A percentile compares a stretch with the other conserved stretches of the same genome.
phyloP scores from a whole-genome alignment of 2,113 vertebrate species.

The Pseudonaja textilis region DNA sequence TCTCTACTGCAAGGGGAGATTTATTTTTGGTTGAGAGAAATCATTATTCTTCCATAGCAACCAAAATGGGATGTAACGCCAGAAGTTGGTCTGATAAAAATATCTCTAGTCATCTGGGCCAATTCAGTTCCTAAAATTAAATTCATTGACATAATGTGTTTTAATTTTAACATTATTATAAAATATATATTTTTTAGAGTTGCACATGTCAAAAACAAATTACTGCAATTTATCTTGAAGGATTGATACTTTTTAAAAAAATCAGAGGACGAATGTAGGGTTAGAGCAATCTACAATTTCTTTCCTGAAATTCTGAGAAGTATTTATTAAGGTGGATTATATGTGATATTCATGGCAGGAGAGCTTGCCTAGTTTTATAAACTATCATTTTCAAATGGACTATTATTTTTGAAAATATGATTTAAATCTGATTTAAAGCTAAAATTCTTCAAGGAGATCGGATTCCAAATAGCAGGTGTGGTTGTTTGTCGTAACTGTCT shows the following conservation, averaged over 20 bases:
- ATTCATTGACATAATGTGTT: conserved; percentile 41
- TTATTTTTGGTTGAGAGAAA: conserved; percentile 68
- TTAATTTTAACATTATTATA: conserved; percentile 43
- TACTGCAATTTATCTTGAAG: background rate
- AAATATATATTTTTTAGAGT: conserved; percentile 28
- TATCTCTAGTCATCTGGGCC: conserved; percentile 59
- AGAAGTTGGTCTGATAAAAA: conserved; percentile 64
- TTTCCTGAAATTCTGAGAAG: background rate
- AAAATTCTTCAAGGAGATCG: background rate
- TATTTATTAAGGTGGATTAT: background rate
- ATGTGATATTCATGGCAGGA: background rate
- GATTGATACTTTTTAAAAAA: background rate
- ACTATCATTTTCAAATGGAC: background rate
- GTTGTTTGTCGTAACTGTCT: background rate
- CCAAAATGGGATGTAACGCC: conserved; percentile 61
- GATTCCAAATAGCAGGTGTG: background rate
- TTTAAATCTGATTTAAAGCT: background rate
- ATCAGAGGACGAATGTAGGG: conserved; percentile 21
- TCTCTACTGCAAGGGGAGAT: conserved; percentile 50
- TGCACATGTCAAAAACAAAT: conserved; percentile 34
- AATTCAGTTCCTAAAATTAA: conserved; percentile 69
- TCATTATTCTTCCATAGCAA: conserved; percentile 66
- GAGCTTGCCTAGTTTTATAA: background rate
- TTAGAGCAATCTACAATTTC: conserved; percentile 18
- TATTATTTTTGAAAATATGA: background rate